Conservation (phyloP, 23 tunicate genomes). For the Halocynthia aurantium region DNA sequence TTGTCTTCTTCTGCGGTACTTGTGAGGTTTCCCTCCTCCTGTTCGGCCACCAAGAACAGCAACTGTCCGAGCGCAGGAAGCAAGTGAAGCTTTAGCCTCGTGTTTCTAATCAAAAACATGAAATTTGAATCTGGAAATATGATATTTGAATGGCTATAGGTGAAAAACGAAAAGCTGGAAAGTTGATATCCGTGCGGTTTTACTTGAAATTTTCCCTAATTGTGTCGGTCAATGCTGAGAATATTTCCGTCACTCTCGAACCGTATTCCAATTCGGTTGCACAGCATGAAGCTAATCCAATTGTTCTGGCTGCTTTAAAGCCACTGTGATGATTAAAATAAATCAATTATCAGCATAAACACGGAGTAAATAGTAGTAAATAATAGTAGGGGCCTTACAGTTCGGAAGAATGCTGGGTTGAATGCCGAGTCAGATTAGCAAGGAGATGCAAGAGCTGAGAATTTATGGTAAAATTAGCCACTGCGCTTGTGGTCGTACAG, state of each 20-base stretch:
- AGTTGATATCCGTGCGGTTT: neutral
- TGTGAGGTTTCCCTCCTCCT: slow-evolving; percentile 39
- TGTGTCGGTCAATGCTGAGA: slow-evolving; percentile 42
- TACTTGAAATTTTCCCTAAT: slow-evolving; percentile 74
- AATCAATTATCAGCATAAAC: neutral
- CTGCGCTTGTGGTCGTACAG: slow-evolving; percentile 40
- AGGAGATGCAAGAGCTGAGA: slow-evolving; percentile 35
- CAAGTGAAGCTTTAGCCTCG: slow-evolving; percentile 40
- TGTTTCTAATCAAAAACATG: slow-evolving; percentile 28
- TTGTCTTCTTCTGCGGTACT: slow-evolving; percentile 20
- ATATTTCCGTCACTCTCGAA: slow-evolving; percentile 53
- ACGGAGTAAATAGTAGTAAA: neutral
- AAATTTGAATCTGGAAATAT: neutral
- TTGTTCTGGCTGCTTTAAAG: slow-evolving; percentile 63
- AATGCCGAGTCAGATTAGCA: slow-evolving; percentile 40
- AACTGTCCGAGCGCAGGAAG: slow-evolving; percentile 82
- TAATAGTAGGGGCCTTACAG: slow-evolving; percentile 21
- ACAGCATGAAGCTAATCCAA: slow-evolving; percentile 75
- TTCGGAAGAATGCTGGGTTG: slow-evolving; percentile 60
- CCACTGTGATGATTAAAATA: neutral
- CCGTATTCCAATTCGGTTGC: slow-evolving; percentile 78
- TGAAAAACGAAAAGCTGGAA: neutral
- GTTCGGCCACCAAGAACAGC: slow-evolving; percentile 66
- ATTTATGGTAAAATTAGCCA: slow-evolving; percentile 69
- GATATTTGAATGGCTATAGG: neutral